Evolutionary conservation across 2,888 invertebrate species (phyloP).

Genomic region (Mystacides longicornis): DNA sequence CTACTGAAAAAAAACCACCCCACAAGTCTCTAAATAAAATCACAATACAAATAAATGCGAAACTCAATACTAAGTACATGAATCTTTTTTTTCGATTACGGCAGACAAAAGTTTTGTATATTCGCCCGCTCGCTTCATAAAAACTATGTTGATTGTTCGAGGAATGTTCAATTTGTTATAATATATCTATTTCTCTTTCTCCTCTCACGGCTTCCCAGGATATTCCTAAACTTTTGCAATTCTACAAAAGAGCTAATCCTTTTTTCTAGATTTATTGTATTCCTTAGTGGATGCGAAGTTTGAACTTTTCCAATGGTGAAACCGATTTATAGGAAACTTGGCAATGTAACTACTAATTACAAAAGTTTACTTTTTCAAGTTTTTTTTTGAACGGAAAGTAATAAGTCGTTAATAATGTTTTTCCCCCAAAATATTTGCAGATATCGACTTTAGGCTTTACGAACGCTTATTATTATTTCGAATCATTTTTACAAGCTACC

Average conservation of each 20-base stretch:
- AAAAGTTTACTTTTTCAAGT: too few species aligned
- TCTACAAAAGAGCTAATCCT: not conserved
- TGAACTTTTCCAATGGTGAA: not conserved
- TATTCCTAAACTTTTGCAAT: constrained; percentile 1
- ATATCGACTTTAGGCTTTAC: too few species aligned
- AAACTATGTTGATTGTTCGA: constrained; percentile 1
- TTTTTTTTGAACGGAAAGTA: not conserved
- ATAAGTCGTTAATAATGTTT: too few species aligned
- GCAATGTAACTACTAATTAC: not conserved
- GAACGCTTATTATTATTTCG: too few species aligned
- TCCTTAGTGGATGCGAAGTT: not conserved
- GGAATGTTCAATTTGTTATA: constrained; percentile 1
- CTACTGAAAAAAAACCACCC: too few species aligned
- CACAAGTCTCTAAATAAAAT: too few species aligned
- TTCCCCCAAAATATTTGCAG: too few species aligned
- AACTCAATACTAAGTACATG: not conserved
- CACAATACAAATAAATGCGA: too few species aligned
- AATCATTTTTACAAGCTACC: too few species aligned
- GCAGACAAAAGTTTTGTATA: not conserved
- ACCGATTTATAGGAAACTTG: not conserved
- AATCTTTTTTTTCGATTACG: not conserved
- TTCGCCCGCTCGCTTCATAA: not conserved
- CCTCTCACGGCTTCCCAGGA: not conserved
- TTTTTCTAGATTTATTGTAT: constrained; percentile 1
- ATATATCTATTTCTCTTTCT: not conserved